A percentile compares a stretch with the other conserved stretches of the same genome.
Conservation (phyloP, 2,888 invertebrate species). For the Nomada fucata region DNA sequence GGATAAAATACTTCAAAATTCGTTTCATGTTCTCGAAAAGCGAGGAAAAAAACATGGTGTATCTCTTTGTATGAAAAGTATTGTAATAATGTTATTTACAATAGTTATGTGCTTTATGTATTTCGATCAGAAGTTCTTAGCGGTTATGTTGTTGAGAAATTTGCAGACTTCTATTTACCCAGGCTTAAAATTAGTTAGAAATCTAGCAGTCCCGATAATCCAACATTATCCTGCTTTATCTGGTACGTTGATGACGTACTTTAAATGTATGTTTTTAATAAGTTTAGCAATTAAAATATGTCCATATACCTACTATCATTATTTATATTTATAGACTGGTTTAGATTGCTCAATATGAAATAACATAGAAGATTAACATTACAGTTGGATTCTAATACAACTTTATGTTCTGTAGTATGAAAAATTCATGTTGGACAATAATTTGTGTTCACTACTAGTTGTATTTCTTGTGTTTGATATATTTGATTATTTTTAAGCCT, state of each 20-base stretch:
- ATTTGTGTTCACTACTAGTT: not conserved
- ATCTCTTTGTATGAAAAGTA: conserved; percentile 62
- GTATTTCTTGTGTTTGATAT: not conserved
- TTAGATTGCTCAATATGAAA: no score
- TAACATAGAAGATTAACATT: no score
- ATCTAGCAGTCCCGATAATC: conserved; percentile 91
- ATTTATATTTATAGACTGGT: no score
- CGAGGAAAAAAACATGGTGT: conserved; percentile 68
- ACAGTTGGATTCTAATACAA: no score
- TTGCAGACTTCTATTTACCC: conserved; percentile 93
- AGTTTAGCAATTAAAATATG: not conserved
- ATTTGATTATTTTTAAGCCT: not conserved
- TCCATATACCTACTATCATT: not conserved
- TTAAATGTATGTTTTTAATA: conserved; percentile 2
- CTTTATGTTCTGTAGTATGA: not conserved
- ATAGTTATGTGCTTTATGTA: conserved; percentile 83
- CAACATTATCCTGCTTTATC: conserved; percentile 90
- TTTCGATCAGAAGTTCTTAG: conserved; percentile 87
- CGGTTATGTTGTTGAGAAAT: conserved; percentile 89
- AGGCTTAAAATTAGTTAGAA: conserved; percentile 89
- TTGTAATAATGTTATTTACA: conserved; percentile 77
- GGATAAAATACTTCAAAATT: conserved; percentile 86
- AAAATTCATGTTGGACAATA: not conserved
- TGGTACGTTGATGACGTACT: conserved; percentile 85
- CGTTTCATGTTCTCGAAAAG: conserved; percentile 84